Conservation (phyloP, 37 sponge, comb jelly and placozoan species). For the Crambe crambe region DNA sequence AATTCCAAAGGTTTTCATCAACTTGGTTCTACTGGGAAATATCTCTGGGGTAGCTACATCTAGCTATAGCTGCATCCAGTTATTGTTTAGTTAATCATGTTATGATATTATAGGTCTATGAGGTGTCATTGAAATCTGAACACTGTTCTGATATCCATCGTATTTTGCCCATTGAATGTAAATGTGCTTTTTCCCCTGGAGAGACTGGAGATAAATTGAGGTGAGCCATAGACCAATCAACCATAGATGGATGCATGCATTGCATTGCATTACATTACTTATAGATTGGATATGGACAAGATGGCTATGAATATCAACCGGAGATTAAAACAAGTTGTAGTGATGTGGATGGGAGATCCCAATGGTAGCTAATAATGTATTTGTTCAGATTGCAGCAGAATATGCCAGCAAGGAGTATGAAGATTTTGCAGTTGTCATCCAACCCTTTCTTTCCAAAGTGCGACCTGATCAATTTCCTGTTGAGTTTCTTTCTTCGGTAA, state of each 20-base stretch:
- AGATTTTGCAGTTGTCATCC: slow-evolving; percentile 80
- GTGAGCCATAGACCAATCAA: too few species aligned
- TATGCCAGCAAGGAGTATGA: slow-evolving; percentile 41
- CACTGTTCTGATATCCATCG: slow-evolving; percentile 67
- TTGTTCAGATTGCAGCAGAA: slow-evolving; percentile 39
- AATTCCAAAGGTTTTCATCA: slow-evolving; percentile 79
- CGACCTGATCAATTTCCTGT: slow-evolving; percentile 48
- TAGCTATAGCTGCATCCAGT: background rate
- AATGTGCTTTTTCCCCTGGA: slow-evolving; percentile 69
- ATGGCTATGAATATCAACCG: slow-evolving; percentile 50
- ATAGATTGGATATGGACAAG: slow-evolving; percentile 56
- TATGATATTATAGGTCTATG: slow-evolving; percentile 53
- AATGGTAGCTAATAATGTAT: background rate
- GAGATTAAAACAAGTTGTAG: slow-evolving; percentile 46
- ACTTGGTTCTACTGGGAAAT: slow-evolving; percentile 70
- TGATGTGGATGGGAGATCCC: background rate
- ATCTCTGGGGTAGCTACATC: slow-evolving; percentile 60
- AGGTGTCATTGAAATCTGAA: slow-evolving; percentile 52
- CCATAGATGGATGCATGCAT: too few species aligned
- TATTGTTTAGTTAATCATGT: background rate
- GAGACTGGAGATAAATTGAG: slow-evolving; percentile 47
- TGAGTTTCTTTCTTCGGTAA: slow-evolving; percentile 66
- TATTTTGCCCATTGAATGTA: slow-evolving; percentile 73
- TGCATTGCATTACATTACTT: too few species aligned
- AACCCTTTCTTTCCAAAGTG: slow-evolving; percentile 63